Evolutionary conservation across 2,888 invertebrate species (phyloP), one percentile per base, ranked within the genome.

Genomic region (Latheticus oryzae): DNA sequence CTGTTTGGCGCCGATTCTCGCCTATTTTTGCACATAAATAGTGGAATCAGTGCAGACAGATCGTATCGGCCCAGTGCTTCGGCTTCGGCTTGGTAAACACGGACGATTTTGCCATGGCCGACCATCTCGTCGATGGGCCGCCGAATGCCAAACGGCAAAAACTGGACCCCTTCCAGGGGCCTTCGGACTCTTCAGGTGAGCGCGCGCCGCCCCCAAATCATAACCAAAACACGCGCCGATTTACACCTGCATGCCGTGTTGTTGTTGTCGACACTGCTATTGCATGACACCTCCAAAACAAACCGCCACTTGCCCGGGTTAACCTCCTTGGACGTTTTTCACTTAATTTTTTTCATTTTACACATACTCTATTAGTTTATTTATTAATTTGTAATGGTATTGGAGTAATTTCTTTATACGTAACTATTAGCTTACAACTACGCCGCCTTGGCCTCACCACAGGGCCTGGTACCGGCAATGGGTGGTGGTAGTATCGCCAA

Each of bases 71-170:
- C 76, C 76, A 74, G 75, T 74, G 75, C 82, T 83, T 83, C 83
- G 83, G 84, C 83, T 84, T 83, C 82, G 69, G 83, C 83, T 84
- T 85, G 83, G 85, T 85, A 85, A 85, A 85, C 85, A 85, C 83
- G 19, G 12, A n/a, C 33, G 53, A 42, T 43, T 45, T 52, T 37
- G 24, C 74, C 73, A 95, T 95, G 95, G 93, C 93, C 85, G 95
- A 95, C 87, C 92, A 92, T 85, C 87, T 92, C 81, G 88, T 88
- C 82, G 93, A 93, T 84, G 95, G 95, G 84, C 95, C 95, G 87
- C 94, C 95, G 81, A 93, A 89, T 79, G 77, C 79, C 80, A 95
- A 96, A 89, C 90, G 95, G 88, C 90, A 90, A 79, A 95, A 95
- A 84, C 89, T 95, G 82, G 90, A 84, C 86, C 89, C 78, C 77